phyloP scores from a whole-genome alignment of 1,140 invertebrate species.

The Ceratina japonica region DNA sequence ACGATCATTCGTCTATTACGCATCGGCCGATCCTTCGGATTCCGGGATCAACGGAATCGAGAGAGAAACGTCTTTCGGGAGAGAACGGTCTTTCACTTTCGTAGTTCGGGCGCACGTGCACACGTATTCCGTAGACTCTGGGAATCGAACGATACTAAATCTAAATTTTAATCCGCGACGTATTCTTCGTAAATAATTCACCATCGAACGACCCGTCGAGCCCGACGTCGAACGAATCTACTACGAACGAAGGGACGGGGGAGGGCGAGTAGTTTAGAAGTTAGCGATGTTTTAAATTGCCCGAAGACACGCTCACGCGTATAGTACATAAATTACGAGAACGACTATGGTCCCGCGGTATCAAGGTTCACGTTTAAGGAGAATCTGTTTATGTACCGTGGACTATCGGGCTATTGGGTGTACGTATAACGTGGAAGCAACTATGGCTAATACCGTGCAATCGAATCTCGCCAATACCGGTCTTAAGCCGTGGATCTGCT shows the following conservation, averaged over 20 bases:
- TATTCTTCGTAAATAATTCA: too few relatives aligned
- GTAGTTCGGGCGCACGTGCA: too few relatives aligned
- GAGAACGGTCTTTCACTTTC: too few relatives aligned
- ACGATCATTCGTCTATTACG: too few relatives aligned
- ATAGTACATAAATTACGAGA: slow-evolving; percentile 11
- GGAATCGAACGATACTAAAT: too few relatives aligned
- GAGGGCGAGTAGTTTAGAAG: slow-evolving; percentile 5
- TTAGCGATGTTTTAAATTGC: slow-evolving; percentile 37
- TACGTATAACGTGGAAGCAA: too few relatives aligned
- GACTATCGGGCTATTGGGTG: too few relatives aligned
- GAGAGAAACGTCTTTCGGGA: too few relatives aligned
- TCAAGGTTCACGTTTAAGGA: slow-evolving; percentile 36
- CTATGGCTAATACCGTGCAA: slow-evolving; percentile 16
- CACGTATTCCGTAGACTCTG: too few relatives aligned
- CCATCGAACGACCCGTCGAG: neutral
- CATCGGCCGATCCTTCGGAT: too few relatives aligned
- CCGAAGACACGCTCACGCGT: slow-evolving; percentile 17
- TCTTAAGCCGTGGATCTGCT: slow-evolving; percentile 24
- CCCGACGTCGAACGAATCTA: neutral
- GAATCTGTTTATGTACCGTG: slow-evolving; percentile 24
- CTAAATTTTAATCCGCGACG: too few relatives aligned
- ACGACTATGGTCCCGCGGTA: slow-evolving; percentile 13
- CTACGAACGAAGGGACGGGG: slow-evolving; percentile 1
- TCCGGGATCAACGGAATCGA: too few relatives aligned
- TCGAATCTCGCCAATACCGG: slow-evolving; percentile 36